Evolutionary conservation across 2,888 invertebrate species (phyloP).

Genomic region (Cephus pulcher): DNA sequence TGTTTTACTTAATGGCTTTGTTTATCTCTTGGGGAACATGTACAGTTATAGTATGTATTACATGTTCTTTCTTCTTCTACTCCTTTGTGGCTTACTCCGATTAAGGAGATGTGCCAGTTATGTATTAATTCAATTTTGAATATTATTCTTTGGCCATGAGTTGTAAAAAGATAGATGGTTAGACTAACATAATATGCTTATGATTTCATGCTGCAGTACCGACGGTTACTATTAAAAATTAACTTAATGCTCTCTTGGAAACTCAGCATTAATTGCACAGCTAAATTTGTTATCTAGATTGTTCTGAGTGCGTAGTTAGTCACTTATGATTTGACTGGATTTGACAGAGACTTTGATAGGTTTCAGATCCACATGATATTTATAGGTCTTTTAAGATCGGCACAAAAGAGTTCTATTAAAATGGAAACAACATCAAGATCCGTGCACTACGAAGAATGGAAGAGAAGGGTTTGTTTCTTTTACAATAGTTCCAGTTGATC

Average conservation of each 20-base stretch:
- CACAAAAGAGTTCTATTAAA: slow-evolving; percentile 14
- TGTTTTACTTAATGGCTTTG: too few relatives aligned
- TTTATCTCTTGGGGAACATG: too few relatives aligned
- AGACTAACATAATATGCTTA: not conserved
- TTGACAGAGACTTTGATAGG: not conserved
- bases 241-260: not conserved
- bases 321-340: not conserved
- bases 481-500: not conserved
- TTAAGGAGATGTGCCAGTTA: too few relatives aligned
- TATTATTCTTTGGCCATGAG: not conserved
- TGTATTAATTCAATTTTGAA: not conserved
- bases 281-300: not conserved
- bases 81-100: too few relatives aligned
- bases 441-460: slow-evolving; percentile 54
- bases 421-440: slow-evolving; percentile 48
- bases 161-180: not conserved
- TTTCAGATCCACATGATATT: not conserved
- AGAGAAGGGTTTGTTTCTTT: slow-evolving; percentile 45
- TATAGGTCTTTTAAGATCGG: not conserved
- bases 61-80: too few relatives aligned
- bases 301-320: not conserved
- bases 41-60: too few relatives aligned
- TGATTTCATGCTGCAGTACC: not conserved
- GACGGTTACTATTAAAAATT: not conserved
- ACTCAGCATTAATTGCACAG: not conserved